phyloP scores from a whole-genome alignment of 2,113 vertebrate genomes.

The Meleagris gallopavo region DNA sequence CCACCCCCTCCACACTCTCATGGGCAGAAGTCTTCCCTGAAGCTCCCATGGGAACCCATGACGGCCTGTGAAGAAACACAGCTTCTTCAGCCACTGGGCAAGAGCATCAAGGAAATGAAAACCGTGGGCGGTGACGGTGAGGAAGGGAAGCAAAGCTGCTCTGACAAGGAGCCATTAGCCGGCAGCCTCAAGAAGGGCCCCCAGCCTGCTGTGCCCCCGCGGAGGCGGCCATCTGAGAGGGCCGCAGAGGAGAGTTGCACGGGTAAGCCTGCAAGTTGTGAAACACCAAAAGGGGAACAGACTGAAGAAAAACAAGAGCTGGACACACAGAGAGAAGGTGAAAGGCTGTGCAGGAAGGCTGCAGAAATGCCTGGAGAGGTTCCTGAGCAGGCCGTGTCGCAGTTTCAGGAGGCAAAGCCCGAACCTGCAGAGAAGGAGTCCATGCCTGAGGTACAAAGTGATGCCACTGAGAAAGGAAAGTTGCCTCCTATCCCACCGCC shows the following conservation, averaged over 20 bases:
- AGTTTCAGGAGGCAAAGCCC: slow-evolving; percentile 39
- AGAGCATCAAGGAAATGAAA: slow-evolving; percentile 52
- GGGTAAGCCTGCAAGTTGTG: slow-evolving; percentile 21
- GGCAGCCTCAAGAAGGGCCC: slow-evolving; percentile 44
- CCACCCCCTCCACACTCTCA: slow-evolving; percentile 73
- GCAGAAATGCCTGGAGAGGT: slow-evolving; percentile 23
- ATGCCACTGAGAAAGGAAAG: slow-evolving; percentile 12
- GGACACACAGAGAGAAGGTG: neutral
- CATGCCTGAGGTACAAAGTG: neutral
- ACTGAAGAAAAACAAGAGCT: neutral
- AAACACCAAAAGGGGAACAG: neutral
- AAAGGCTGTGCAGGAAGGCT: neutral
- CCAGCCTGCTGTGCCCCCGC: slow-evolving; percentile 54
- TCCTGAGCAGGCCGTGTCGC: neutral
- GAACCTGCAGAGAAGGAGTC: neutral
- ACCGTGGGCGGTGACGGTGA: neutral
- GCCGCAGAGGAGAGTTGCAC: neutral
- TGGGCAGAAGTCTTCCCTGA: slow-evolving; percentile 16
- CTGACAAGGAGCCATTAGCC: neutral
- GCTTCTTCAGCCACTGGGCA: neutral
- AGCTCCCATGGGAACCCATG: neutral
- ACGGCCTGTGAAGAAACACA: slow-evolving; percentile 49
- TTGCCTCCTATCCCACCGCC: slow-evolving; percentile 83
- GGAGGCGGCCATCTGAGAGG: slow-evolving; percentile 46
- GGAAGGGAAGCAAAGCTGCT: slow-evolving; percentile 42